Conservation (phyloP, 2,113 vertebrate species). For the Opisthocomus hoazin region DNA sequence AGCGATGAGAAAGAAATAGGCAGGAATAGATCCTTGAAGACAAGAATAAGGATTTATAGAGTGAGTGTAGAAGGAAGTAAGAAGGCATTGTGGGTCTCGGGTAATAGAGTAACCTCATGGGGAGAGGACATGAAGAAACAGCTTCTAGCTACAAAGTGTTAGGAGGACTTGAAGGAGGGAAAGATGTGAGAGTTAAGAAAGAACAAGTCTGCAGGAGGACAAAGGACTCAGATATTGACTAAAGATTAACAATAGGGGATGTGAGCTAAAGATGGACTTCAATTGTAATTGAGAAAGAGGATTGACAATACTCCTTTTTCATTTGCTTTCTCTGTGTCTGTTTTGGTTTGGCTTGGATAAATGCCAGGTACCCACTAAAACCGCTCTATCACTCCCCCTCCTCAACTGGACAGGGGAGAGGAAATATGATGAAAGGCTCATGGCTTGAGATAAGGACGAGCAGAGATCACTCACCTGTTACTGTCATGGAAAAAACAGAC, state of each 20-base stretch:
- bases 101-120: not conserved
- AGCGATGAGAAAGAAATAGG: not conserved
- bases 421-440: too few relatives aligned
- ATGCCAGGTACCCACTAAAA: too few relatives aligned
- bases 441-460: too few relatives aligned
- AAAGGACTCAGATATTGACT: not conserved
- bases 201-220: not conserved
- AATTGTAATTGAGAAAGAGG: not conserved
- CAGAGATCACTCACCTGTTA: too few relatives aligned
- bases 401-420: too few relatives aligned
- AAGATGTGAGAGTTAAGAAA: not conserved
- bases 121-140: not conserved
- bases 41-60: not conserved
- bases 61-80: not conserved
- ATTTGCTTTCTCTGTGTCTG: not conserved
- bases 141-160: not conserved
- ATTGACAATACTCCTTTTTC: not conserved
- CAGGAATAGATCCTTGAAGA: not conserved
- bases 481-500: too few relatives aligned
- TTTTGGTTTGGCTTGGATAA: too few relatives aligned
- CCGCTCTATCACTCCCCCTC: too few relatives aligned
- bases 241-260: constrained; percentile 31
- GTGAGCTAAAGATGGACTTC: not conserved
- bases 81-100: not conserved
- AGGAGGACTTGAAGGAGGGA: not conserved